Base-by-base conservation (phyloP, 2,888 invertebrate genomes). In the Drosophila lacicola region DNA sequence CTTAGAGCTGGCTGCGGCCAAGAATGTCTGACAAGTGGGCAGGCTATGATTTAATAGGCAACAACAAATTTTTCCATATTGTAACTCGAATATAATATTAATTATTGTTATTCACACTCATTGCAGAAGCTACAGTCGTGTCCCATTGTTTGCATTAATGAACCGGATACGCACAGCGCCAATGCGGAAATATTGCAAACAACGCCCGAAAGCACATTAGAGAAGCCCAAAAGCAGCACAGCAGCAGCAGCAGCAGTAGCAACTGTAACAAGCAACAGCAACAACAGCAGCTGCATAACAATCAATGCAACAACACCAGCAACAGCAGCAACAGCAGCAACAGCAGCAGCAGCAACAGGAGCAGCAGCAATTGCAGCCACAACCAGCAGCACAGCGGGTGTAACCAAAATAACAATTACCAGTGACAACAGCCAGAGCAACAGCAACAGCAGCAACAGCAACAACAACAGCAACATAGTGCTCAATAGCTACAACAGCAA, bases 71-170 rank as follows among this genome's bases (percentile, higher is more conserved):
- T 41, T 47, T 21, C 49, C 57, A 37, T 17, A 57, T 29, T 13
- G 51, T 13, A 14, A 37, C 13, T 37, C 37, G 37, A 25, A 34
- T n/a, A 13, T 21, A 33, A 53, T 17, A 33, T 41, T 29, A 6
- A 5, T 46, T 14, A 37, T 46, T 29, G 34, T 11, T 13, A 8
- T 61, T 37, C 21, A 4, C 13, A 37, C 17, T 39, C 47, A 50
- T 93, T 93, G 21, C 94, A 96, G 96, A 95, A 95, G 85, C 93
- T 96, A 65, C 95, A 95, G 89, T 95, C 95, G 94, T 95, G 95
- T 94, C 95, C 95, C 81, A 92, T 92, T 61, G 91, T 89, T 70
- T 92, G 92, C 80, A 90, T 91, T 51, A 90, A 90, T 80, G 91
- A 92, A 69, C 90, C 91, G 53, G 92, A 92, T 74, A 91, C 91